phyloP scores from a whole-genome alignment of 2,888 invertebrate genomes.

The Hypsopygia costalis region DNA sequence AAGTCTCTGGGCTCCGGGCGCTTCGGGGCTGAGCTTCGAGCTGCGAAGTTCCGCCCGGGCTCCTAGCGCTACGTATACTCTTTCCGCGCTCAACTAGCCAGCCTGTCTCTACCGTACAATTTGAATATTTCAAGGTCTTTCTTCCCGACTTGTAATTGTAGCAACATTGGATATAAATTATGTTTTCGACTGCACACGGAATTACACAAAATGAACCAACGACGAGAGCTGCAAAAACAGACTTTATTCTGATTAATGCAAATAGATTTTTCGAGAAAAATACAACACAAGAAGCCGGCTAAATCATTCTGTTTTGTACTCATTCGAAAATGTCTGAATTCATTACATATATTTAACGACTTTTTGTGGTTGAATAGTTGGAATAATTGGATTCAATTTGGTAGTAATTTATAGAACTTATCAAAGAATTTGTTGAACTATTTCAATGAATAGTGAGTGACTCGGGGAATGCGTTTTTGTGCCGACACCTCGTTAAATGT shows the following conservation, averaged over 20 bases:
- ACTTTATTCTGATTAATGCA: background rate
- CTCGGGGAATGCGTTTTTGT: background rate
- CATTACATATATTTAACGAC: too few relatives aligned
- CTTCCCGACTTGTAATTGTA: conserved; percentile 2
- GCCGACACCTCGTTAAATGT: background rate
- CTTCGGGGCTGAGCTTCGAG: background rate
- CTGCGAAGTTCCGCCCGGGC: too few relatives aligned
- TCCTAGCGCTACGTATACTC: too few relatives aligned
- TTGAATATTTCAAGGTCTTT: conserved; percentile 1
- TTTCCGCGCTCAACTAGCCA: too few relatives aligned
- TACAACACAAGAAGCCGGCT: too few relatives aligned
- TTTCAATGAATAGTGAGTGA: background rate
- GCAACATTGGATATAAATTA: background rate
- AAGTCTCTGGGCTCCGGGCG: conserved; percentile 3
- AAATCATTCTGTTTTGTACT: too few relatives aligned
- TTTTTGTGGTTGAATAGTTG: background rate
- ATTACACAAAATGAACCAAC: background rate
- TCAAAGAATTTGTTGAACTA: background rate
- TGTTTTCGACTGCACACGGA: too few relatives aligned
- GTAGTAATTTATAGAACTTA: background rate
- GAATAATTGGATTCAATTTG: background rate
- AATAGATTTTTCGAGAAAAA: too few relatives aligned
- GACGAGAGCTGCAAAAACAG: background rate
- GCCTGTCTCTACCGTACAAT: background rate
- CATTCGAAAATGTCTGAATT: too few relatives aligned